Conservation (phyloP, 2,113 vertebrate genomes). For the Crotalus tigris region DNA sequence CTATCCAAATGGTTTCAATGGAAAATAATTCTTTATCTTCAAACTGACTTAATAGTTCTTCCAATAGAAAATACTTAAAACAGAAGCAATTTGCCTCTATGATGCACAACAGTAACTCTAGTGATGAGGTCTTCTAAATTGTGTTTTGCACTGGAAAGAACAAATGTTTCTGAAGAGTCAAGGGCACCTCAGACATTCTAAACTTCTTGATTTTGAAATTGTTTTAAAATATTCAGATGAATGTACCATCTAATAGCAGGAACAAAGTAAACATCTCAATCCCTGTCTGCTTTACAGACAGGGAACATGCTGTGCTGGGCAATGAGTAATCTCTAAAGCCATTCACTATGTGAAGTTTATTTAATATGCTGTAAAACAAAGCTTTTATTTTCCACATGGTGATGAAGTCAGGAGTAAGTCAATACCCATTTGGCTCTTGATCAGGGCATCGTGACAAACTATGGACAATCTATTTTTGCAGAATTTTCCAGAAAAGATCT, state of each 20-base stretch:
- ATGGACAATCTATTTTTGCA: neutral
- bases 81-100: neutral
- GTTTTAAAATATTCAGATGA: constrained; percentile 53
- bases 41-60: neutral
- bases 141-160: constrained; percentile 42
- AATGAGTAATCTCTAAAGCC: constrained; percentile 16
- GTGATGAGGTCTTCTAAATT: neutral
- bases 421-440: neutral
- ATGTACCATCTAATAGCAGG: constrained; percentile 55
- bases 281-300: constrained; percentile 10
- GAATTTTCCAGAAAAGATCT: neutral
- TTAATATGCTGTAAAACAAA: constrained; percentile 22
- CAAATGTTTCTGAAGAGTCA: constrained; percentile 59
- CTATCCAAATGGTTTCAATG: neutral
- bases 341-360: constrained; percentile 25
- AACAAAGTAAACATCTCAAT: constrained; percentile 42
- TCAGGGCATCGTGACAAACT: neutral
- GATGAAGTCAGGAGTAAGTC: neutral
- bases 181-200: constrained; percentile 62
- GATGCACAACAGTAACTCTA: neutral
- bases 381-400: neutral
- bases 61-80: neutral
- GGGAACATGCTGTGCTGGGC: constrained; percentile 42
- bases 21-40: neutral
- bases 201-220: constrained; percentile 61